Base-by-base conservation (phyloP, 2,113 vertebrate genomes). In the Panthera tigris region DNA sequence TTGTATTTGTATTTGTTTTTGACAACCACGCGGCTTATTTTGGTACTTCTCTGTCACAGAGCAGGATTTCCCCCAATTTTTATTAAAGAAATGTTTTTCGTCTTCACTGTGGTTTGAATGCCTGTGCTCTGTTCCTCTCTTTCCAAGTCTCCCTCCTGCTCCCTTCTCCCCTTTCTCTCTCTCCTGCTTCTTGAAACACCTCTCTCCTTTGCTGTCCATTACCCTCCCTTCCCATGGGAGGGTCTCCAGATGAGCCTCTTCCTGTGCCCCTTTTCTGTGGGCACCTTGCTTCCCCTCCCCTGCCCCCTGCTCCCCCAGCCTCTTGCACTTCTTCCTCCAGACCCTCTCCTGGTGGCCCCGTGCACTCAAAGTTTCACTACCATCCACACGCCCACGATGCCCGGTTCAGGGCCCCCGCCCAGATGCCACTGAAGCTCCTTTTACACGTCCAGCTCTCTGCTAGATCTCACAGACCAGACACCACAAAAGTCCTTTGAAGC, bases 201-300 rank as follows among this genome's bases (percentile, higher is more conserved):
- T 14, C 61, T 63, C 78, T n/a, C 68, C 31, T 36, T 55, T 7
- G 45, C 15, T 61, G 45, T 41, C 33, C 9, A 14, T 66, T 25
- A 14, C 3, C 12, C 57, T 68, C 55, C 39, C 0, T 80, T 29
- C 33, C 90, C 73, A 31, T 8, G n/a, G 13, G 57, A 52, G 81
- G 25, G 13, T 66, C 57, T 78, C 81, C 7, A 27, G 33, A 8
- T 19, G 21, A 45, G 65, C 16, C 57, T 73, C 52, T 57, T 5
- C 2, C 12, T 3, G 2, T 0, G 1, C 21, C 23, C 57, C 39
- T 29, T 55, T 36, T 41, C 52, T 11, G 6, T 25, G 33, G 31
- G 83, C 16, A 8, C 23, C 71, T 41, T 29, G n/a, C 23, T 79
- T 82, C 21, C 19, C 57, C 21, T 61, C 21, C 57, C 57, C 55